Evolutionary conservation across 2,113 vertebrate genomes (phyloP).

Genomic region (Tricholaema leucomelas): DNA sequence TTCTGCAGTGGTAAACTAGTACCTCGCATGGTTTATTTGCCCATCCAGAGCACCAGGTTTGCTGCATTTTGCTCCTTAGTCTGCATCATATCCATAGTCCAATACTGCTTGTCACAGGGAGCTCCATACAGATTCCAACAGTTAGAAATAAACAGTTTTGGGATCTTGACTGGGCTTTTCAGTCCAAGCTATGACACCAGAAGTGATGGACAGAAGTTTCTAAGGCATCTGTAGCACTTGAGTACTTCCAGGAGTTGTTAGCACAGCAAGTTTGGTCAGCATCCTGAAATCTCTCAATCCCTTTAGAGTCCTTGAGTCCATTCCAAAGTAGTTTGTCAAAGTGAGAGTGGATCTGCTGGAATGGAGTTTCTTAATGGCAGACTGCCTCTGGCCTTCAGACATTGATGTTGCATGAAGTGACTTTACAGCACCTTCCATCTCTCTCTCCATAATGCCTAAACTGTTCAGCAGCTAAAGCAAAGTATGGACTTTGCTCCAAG

Average conservation of each 20-base stretch:
- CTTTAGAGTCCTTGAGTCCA: neutral
- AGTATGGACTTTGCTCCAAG: neutral
- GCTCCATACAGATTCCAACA: neutral
- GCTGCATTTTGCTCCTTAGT: neutral
- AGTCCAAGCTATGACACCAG: neutral
- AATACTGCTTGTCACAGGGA: neutral
- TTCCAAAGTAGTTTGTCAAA: neutral
- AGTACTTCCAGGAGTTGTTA: neutral
- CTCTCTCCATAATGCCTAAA: neutral
- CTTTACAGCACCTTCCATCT: neutral
- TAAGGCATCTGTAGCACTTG: neutral
- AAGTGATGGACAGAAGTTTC: neutral
- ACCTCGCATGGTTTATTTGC: neutral
- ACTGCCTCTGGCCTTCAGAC: neutral
- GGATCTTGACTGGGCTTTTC: neutral
- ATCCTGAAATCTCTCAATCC: neutral
- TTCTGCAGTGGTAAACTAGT: neutral
- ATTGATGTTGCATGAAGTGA: neutral
- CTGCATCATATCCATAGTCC: neutral
- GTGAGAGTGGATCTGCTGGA: neutral
- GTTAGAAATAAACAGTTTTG: neutral
- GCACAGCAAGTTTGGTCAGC: neutral
- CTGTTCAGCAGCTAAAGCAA: neutral
- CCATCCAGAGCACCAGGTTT: neutral
- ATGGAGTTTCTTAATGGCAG: neutral